Base-by-base conservation (phyloP, 2,888 invertebrate genomes). In the Andrena hattorfiana region DNA sequence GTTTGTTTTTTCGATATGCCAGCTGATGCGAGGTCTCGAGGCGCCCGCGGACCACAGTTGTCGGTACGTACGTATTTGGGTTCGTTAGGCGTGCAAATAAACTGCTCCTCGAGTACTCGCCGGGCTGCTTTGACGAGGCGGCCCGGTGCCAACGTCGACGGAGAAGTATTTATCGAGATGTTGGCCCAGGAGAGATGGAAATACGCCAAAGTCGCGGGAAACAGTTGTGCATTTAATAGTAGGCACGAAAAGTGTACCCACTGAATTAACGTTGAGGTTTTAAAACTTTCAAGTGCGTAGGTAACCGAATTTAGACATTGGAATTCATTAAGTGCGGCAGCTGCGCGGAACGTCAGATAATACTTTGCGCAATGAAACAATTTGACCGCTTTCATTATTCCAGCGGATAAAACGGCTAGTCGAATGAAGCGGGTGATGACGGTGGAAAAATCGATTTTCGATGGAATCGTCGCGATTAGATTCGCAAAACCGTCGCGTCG, bases 1-100 rank as follows among this genome's bases (percentile, higher is more conserved):
- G 81, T 81, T 81, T 80, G 80, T 64, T 73, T 72, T 79, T 63
- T 56, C 62, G 56, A 79, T 59, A 62, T n/a, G 66, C 42, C 42
- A 42, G 13, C 54, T n/a, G 26, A 26, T 10, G 51, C 42, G 35
- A 26, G n/a, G 70, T 67, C 42, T 26, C 59, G 6, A 64, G 59
- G 51, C 6, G 23, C 23, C 4, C 4, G 10, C 35, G 30, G 64
- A 6, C 77, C 48, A 26, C 56, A 3, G 20, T 16, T 56, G 71
- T 28, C 48, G 42, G 42, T 16, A 16, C 16, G 42, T 16, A 16
- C 62, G 48, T 30, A 48, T 64, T 69, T 35, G 49, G 54, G 63
- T 72, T 80, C 73, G 67, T 69, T 79, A 80, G 48, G 26, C 32
- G 35, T 1, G 80, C 30, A 79, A 72, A 67, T 79, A 80, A 63